These are phyloP conservation scores for Valencia hispanica DNA, from an alignment of 2,797 vertebrate genomes.

Conservation along the genomic window DNA sequence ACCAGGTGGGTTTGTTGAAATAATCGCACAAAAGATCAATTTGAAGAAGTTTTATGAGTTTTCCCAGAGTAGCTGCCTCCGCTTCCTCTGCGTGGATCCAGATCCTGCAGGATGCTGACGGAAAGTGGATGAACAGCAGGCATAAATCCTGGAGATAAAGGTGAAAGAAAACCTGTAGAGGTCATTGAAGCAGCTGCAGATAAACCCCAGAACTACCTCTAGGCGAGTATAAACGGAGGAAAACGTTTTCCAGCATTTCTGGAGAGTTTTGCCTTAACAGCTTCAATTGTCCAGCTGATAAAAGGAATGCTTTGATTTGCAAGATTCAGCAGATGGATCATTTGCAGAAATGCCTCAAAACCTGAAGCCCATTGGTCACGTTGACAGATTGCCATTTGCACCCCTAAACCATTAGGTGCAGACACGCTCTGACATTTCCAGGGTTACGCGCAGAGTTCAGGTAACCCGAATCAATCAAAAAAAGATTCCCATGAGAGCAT, in stretches of 20 bases:
- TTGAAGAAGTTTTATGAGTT: neutral
- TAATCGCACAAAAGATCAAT: neutral
- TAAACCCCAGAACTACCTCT: conserved; percentile 47
- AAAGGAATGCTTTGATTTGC: neutral
- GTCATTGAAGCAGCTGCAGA: conserved; percentile 25
- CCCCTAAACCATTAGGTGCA: too few species aligned
- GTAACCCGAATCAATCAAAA: too few species aligned
- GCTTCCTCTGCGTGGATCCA: neutral
- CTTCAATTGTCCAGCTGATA: neutral
- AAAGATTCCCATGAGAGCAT: too few species aligned
- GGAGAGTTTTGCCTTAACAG: neutral
- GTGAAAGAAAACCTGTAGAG: conserved; percentile 21
- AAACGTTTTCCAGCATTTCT: neutral
- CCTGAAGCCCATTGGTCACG: too few species aligned
- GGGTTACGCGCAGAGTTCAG: too few species aligned
- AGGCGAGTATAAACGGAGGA: too few species aligned
- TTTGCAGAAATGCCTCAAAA: neutral
- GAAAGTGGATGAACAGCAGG: conserved; percentile 27
- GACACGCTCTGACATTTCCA: too few species aligned
- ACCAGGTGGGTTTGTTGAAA: neutral
- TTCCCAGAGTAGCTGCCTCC: neutral
- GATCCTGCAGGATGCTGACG: conserved; percentile 28
- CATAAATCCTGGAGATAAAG: conserved; percentile 42
- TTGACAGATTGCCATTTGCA: too few species aligned
- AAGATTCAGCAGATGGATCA: neutral